Base-by-base conservation (phyloP, 2,888 invertebrate genomes). In the Nemotelus nigrinus region DNA sequence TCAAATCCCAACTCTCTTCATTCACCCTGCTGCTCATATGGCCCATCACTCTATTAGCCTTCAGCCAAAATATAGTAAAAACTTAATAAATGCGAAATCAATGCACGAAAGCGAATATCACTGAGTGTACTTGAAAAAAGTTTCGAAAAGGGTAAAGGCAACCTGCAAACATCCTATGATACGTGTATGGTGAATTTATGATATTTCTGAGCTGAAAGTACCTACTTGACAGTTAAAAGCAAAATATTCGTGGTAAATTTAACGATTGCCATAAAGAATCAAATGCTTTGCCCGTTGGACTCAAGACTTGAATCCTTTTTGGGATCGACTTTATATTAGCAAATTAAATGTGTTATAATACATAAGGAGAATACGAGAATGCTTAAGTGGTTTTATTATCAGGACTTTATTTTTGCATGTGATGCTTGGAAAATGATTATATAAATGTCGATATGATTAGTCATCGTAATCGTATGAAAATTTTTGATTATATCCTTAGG, bases 271-370 rank as follows among this genome's bases (percentile, higher is more conserved):
- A 47, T 67, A 6, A 47, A 48, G 50, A 48, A 48, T 67, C 25
- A 5, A 48, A 67, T 67, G 48, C 10, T 67, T 67, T 48, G 6
- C 39, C 7, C 60, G 41, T 60, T 60, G 41, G 41, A 39, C 41
- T 60, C 4, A 39, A 25, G 60, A 25, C 41, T 39, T 60, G 41
- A 3, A 60, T 60, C 41, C 60, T 25, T 60, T 60, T 48, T 67
- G 47, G 47, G 47, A 48, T 67, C 4, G 48, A 50, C 48, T 25
- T 48, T 67, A 48, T 25, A 3, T 48, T 48, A 25, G 25, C 3
- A 67, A 67, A 67, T 67, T 67, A 67, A 67, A 67, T 25, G 25
- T 50, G 45, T 8, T 45, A 67, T 67, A 67, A 67, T 25, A 25
- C 25, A 48, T 3, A 39, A 48, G n/a, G n/a, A 43, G 25, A 48